phyloP scores from a whole-genome alignment of 37 sponge, comb jelly and placozoan genomes.

The Beroe forskalii region DNA sequence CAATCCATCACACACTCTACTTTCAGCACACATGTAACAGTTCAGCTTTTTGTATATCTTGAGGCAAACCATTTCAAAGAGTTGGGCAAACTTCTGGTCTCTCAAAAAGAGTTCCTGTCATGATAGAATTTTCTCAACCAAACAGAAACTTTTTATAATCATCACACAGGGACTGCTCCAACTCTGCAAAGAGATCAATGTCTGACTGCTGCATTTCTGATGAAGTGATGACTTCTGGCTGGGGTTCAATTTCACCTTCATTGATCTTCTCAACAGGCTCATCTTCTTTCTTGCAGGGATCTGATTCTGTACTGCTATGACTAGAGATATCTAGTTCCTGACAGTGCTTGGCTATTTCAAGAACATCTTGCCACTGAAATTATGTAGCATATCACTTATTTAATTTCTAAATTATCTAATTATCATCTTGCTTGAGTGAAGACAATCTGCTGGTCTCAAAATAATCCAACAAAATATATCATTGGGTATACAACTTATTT shows the following conservation, averaged over 20 bases:
- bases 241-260: not conserved
- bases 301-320: slow-evolving; percentile 47
- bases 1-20: no score
- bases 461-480: no score
- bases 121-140: no score
- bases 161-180: slow-evolving; percentile 8
- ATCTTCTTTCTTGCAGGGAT: slow-evolving; percentile 20
- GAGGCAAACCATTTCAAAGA: no score
- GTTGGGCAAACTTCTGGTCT: no score
- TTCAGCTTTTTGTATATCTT: no score
- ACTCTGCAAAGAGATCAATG: slow-evolving; percentile 39
- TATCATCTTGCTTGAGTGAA: no score
- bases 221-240: not conserved
- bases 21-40: no score
- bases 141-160: slow-evolving; percentile 58
- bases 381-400: not conserved
- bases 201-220: not conserved
- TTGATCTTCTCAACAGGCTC: not conserved
- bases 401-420: no score
- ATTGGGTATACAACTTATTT: no score
- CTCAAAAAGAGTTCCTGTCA: no score
- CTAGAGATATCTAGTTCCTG: slow-evolving; percentile 50
- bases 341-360: slow-evolving; percentile 54
- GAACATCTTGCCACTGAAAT: slow-evolving; percentile 49
- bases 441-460: no score